Percentiles rank a stretch among this genome's conserved stretches.
phyloP scores from a whole-genome alignment of 2,888 invertebrate genomes.

The Aleiodes alternator region DNA sequence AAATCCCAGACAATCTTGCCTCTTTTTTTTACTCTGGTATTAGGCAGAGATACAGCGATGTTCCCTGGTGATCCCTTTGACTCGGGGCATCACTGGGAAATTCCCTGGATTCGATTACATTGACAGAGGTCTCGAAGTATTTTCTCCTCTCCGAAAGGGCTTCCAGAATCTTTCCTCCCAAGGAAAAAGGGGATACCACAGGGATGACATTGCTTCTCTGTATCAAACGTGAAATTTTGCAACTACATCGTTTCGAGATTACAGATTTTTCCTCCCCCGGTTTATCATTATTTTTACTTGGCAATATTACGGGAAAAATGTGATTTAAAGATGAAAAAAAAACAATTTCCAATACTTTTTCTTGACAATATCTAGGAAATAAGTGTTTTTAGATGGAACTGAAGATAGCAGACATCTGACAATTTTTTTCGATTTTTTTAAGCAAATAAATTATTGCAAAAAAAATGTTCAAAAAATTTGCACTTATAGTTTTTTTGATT shows the following conservation, averaged over 20 bases:
- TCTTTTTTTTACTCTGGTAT: too few species aligned
- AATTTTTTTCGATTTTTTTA: too few species aligned
- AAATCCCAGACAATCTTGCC: too few species aligned
- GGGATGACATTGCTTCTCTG: constrained; percentile 37
- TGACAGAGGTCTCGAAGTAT: constrained; percentile 44
- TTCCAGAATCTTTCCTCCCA: too few species aligned
- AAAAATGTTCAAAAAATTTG: too few species aligned
- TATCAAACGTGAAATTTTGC: constrained; percentile 40
- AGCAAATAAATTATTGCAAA: too few species aligned
- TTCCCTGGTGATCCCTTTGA: constrained; percentile 36
- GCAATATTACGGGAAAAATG: not conserved
- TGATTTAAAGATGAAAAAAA: too few species aligned
- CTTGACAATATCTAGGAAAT: too few species aligned
- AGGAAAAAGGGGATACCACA: constrained; percentile 28
- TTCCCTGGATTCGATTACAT: constrained; percentile 52
- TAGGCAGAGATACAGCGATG: not conserved
- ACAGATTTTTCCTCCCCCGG: constrained; percentile 26
- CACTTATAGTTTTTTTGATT: too few species aligned
- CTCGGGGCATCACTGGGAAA: constrained; percentile 47
- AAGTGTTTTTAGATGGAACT: too few species aligned
- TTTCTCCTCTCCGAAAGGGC: constrained; percentile 36
- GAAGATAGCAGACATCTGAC: too few species aligned
- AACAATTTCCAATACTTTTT: not conserved
- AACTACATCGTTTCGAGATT: constrained; percentile 45
- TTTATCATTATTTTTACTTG: not conserved